Evolutionary conservation across 2,888 invertebrate genomes (phyloP).

Genomic region (Syritta pipiens): DNA sequence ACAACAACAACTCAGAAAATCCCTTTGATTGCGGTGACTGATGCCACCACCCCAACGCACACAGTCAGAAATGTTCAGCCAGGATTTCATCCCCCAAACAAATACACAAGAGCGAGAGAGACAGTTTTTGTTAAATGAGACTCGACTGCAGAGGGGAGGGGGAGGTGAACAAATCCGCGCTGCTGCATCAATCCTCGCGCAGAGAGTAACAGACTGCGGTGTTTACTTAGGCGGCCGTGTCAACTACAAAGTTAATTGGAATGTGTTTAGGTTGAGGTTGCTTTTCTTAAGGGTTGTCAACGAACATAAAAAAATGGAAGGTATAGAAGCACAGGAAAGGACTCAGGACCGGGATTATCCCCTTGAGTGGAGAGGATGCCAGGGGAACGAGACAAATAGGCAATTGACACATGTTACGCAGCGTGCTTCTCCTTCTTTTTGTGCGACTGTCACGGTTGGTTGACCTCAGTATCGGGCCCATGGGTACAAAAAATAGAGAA

Average conservation of each 20-base stretch:
- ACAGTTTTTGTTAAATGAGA: neutral
- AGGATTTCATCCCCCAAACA: constrained; percentile 32
- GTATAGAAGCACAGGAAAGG: too few relatives aligned
- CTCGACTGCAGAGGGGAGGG: neutral
- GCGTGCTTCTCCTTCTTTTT: constrained; percentile 20
- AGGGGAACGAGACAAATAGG: too few relatives aligned
- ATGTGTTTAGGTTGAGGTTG: constrained; percentile 61
- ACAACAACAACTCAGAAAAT: constrained; percentile 20
- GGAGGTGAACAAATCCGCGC: neutral
- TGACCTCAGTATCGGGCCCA: constrained; percentile 63
- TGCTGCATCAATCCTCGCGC: neutral
- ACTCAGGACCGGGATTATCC: constrained; percentile 43
- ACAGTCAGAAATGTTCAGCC: neutral
- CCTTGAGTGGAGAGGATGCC: constrained; percentile 56
- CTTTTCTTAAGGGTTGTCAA: constrained; percentile 34
- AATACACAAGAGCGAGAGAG: constrained; percentile 4
- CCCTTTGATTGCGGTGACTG: constrained; percentile 65
- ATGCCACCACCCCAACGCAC: constrained; percentile 36
- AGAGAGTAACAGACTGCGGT: constrained; percentile 64
- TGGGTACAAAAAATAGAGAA: too few relatives aligned
- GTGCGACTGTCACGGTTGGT: constrained; percentile 50
- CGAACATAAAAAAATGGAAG: too few relatives aligned
- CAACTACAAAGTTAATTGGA: constrained; percentile 69
- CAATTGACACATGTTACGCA: constrained; percentile 69
- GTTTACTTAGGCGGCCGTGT: constrained; percentile 65